phyloP scores from a whole-genome alignment of 2,113 vertebrate genomes.

The Pogonocichla stellata region DNA sequence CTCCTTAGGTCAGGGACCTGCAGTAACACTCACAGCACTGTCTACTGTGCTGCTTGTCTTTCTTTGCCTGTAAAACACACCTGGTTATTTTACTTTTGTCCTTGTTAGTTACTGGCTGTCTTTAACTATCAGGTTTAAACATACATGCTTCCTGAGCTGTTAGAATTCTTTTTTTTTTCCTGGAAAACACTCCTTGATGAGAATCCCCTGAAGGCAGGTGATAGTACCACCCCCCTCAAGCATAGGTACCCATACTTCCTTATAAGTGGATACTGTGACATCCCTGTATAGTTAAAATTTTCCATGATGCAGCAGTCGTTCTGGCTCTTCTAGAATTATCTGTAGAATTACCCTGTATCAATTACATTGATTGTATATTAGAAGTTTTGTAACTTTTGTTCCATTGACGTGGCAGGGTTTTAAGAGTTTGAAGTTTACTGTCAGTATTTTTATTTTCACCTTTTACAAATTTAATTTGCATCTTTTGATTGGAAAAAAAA shows the following conservation, averaged over 20 bases:
- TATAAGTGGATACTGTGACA: constrained; percentile 28
- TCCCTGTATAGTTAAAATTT: constrained; percentile 13
- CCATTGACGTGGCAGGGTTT: not conserved
- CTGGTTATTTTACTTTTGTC: not conserved
- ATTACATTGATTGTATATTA: not conserved
- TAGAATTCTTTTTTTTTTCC: not conserved
- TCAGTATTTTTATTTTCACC: not conserved
- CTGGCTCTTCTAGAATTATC: constrained; percentile 10
- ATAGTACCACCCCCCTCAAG: not conserved
- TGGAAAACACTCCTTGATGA: not conserved
- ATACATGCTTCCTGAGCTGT: not conserved
- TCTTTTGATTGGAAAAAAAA: not conserved
- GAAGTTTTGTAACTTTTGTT: not conserved
- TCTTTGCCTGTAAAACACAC: not conserved
- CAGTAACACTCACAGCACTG: not conserved
- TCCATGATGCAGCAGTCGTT: constrained; percentile 10
- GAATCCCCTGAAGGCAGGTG: not conserved
- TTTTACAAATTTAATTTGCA: not conserved
- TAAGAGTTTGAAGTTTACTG: not conserved
- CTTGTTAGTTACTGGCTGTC: not conserved
- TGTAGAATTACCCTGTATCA: not conserved
- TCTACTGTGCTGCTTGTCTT: not conserved
- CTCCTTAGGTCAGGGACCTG: not conserved
- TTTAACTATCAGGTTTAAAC: not conserved
- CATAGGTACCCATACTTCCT: not conserved